Evolutionary conservation across 1,140 invertebrate species (phyloP), one percentile per base, ranked within the genome.

Genomic region (Nixonia krombeini): DNA sequence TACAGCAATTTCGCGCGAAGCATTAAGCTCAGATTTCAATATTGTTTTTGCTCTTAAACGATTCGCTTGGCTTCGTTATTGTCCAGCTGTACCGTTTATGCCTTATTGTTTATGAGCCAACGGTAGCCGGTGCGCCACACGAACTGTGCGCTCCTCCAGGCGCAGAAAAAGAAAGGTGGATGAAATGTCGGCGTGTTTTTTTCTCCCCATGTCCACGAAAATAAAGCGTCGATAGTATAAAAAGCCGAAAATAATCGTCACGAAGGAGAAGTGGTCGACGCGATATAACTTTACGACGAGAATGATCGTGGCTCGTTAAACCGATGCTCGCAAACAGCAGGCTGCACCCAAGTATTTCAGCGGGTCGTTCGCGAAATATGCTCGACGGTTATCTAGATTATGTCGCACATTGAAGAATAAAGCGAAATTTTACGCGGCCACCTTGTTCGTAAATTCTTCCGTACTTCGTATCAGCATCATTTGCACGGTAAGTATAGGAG

Each of bases 11-110:
- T 72, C 37, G 59, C 64, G 52, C 66, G 47, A 50, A 35, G 47
- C 61, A 74, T 78, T 76, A 76, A 75, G 66, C 68, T 59, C 66
- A 63, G 70, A 76, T 78, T 78, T 77, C 77, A 78, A 79, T 78
- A 75, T 77, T 76, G 70, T 76, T 77, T 70, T 74, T 73, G 50
- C 65, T 47, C 58, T 63, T 61, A 49, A 46, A 49, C 70, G 50
- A 75, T 76, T 75, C 66, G 68, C 56, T 67, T 38, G 56, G 59
- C 71, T 62, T 75, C 68, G 71, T 76, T 76, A 74, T 70, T 76
- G 37, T 58, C 52, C 45, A 41, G 50, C 61, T 35, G 46, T 25
- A 65, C 68, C 64, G 61, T 64, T 57, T 52, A 42, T 58, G 38
- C 57, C 47, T 73, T 64, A 72, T 75, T 74, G 65, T 75, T 70